A percentile compares a stretch with the other conserved stretches of the same genome.
Evolutionary conservation across 2,797 vertebrate species (phyloP).

Genomic region (Salarias fasciatus): DNA sequence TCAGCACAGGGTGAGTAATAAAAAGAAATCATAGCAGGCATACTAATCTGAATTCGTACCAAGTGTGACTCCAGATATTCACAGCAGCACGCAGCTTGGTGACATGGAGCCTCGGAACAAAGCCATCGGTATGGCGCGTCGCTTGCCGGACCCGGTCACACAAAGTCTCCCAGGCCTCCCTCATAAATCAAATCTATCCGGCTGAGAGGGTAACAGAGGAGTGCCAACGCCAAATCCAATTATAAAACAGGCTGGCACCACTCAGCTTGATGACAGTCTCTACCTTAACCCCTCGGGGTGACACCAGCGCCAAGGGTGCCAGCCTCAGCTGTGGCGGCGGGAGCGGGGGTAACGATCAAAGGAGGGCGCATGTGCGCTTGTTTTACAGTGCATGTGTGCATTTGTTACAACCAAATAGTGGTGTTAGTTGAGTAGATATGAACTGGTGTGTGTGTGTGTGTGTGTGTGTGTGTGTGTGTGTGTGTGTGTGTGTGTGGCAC

Average conservation of each 20-base stretch:
- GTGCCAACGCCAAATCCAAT: slow-evolving; percentile 77
- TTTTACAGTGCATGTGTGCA: slow-evolving; percentile 37
- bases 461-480: slow-evolving; percentile 5
- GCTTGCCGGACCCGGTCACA: slow-evolving; percentile 32
- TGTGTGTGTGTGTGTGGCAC: slow-evolving; percentile 51
- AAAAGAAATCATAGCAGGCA: slow-evolving; percentile 22
- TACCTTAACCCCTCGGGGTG: slow-evolving; percentile 46
- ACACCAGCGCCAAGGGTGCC: slow-evolving; percentile 46
- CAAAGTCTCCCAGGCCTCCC: slow-evolving; percentile 54
- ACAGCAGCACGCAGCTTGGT: slow-evolving; percentile 13
- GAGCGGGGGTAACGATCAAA: too few relatives aligned
- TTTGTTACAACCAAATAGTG: slow-evolving; percentile 37
- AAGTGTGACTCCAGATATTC: slow-evolving; percentile 29
- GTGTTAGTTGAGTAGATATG: slow-evolving; percentile 17
- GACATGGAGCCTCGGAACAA: slow-evolving; percentile 36
- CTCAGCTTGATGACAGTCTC: slow-evolving; percentile 69
- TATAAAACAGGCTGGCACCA: slow-evolving; percentile 74
- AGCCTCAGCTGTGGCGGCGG: slow-evolving; percentile 45
- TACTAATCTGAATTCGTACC: slow-evolving; percentile 41
- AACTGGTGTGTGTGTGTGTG: slow-evolving; percentile 18
- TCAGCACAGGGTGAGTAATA: slow-evolving; percentile 27
- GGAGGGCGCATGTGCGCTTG: too few relatives aligned
- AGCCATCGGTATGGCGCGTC: slow-evolving; percentile 22
- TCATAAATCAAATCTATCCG: slow-evolving; percentile 72
- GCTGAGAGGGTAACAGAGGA: slow-evolving; percentile 26